Evolutionary conservation across 2,113 vertebrate genomes (phyloP).

Genomic region (Microtus pennsylvanicus): DNA sequence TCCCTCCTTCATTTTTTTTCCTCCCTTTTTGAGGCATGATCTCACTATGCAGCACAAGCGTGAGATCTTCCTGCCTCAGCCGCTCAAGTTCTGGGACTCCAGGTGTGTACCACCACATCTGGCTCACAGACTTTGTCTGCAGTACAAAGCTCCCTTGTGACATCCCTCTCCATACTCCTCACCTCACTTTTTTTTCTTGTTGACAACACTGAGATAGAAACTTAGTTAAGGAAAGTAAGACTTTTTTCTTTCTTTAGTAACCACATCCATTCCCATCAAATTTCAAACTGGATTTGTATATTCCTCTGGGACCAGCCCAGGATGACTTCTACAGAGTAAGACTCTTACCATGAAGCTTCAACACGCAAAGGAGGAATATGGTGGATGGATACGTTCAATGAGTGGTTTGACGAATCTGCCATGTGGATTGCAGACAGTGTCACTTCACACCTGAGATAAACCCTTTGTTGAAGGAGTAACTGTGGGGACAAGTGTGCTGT

Average conservation of each 20-base stretch:
- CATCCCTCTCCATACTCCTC: too few species aligned
- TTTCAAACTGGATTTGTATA: neutral
- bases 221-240: neutral
- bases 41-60: neutral
- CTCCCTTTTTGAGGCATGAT: neutral
- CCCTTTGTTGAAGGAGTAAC: neutral
- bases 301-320: neutral
- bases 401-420: neutral
- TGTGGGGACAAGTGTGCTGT: fast-evolving
- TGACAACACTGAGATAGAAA: neutral
- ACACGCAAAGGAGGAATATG: neutral
- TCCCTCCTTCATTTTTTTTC: neutral
- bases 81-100: neutral
- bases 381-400: too few species aligned
- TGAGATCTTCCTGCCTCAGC: neutral
- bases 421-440: neutral
- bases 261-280: neutral
- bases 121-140: neutral
- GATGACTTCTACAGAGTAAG: neutral
- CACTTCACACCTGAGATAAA: neutral
- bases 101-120: neutral
- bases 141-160: neutral
- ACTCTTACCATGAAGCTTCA: neutral
- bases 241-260: neutral
- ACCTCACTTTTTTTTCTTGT: neutral